Conservation (phyloP, 1,140 invertebrate species). For the Cataglyphis hispanica region DNA sequence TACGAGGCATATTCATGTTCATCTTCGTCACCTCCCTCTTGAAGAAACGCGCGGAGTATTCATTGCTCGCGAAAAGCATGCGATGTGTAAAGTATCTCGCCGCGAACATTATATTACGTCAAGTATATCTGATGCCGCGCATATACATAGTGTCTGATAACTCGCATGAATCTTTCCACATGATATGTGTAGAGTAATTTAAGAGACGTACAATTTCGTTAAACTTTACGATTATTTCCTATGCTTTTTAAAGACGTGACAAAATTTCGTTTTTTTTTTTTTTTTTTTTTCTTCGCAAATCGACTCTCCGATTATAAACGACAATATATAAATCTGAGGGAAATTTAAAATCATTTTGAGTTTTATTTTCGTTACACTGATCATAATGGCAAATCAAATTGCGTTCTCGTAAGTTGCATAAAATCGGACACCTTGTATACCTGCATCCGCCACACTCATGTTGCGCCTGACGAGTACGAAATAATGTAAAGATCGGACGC, state of each 20-base stretch:
- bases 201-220: constrained; percentile 19
- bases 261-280: constrained; percentile 28
- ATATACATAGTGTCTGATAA: constrained; percentile 42
- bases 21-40: not conserved
- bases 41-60: constrained; percentile 47
- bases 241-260: constrained; percentile 19
- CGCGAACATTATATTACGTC: constrained; percentile 69
- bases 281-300: no score
- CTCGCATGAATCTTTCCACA: constrained; percentile 14
- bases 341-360: not conserved
- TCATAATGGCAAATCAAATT: constrained; percentile 7
- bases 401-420: constrained; percentile 41
- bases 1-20: constrained; percentile 19
- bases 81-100: constrained; percentile 70
- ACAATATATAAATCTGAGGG: not conserved
- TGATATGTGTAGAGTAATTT: constrained; percentile 5
- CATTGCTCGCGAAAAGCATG: constrained; percentile 65
- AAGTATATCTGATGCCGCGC: constrained; percentile 67
- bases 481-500: constrained; percentile 74
- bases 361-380: constrained; percentile 10
- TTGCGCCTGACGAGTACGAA: constrained; percentile 70
- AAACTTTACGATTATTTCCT: not conserved
- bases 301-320: not conserved
- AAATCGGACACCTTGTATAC: constrained; percentile 41
- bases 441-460: constrained; percentile 45